Base-by-base conservation (phyloP, 2,113 vertebrate species). In the Ochotona princeps region DNA sequence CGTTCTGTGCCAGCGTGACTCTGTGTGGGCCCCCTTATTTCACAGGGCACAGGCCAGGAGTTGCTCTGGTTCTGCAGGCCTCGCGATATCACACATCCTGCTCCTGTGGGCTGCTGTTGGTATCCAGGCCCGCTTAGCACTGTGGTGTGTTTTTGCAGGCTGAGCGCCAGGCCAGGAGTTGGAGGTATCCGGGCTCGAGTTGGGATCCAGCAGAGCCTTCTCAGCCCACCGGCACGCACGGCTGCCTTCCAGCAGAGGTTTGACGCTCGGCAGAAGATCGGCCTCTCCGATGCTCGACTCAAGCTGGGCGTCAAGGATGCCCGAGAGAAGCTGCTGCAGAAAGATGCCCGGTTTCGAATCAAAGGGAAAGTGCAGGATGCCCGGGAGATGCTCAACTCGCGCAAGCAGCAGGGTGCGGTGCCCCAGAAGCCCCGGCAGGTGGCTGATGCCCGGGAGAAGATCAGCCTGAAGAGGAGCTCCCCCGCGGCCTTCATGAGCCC, bases 201-300 rank as follows among this genome's bases (percentile, higher is more conserved):
- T 80, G 98, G 98, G 30, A 76, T 97, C 76, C 98, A 98, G 65
- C 98, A 97, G 35, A 97, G 93, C 79, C 97, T 98, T 51, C 91
- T 98, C 3, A 96, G 84, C 20, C 97, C 97, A 89, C 86, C 97
- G 2, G 18, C 97, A 0, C 92, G 97, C 67, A 82, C 97, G 26
- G 78, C 97, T 28, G 80, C 91, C 57, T 97, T 98, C 94, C 98
- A 98, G 87, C 97, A 98, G 95, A 98, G 97, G 0, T 99, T 99
- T 96, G 99, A 99, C 79, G 99, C 99, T 26, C 97, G 99, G 0
- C 99, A 99, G 96, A 99, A 99, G 97, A 99, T 99, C 17, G 99
- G 99, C 13, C 96, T 97, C 9, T 97, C 98, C 1, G 99, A 99
- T 94, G 99, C 99, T 76, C 98, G 99, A 9, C 99, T 99, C 92